phyloP scores from a whole-genome alignment of 2,113 vertebrate genomes.

The Psammodynastes pulverulentus region DNA sequence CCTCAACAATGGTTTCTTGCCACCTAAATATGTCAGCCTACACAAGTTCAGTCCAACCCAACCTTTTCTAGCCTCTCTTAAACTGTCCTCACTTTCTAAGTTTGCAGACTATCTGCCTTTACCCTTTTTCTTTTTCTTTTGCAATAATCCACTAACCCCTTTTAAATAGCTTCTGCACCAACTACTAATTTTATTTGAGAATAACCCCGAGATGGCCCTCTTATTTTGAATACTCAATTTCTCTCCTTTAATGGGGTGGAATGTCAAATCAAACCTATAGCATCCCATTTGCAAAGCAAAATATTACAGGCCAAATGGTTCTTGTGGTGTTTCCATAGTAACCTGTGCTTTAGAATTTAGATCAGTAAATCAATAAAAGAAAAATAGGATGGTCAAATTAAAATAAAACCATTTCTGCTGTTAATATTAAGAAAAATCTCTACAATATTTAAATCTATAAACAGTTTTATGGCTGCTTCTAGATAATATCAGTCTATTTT shows the following conservation, averaged over 20 bases:
- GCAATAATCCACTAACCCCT: not conserved
- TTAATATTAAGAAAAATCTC: not conserved
- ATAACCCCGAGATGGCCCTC: conserved; percentile 15
- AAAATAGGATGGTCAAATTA: conserved; percentile 6
- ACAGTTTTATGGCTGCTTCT: not conserved
- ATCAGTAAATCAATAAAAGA: conserved; percentile 51
- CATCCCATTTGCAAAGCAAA: conserved; percentile 35
- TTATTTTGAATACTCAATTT: conserved; percentile 12
- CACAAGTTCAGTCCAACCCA: not conserved
- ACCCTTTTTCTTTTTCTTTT: not conserved
- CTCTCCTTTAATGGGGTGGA: conserved; percentile 29
- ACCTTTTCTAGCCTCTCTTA: not conserved
- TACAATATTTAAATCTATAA: not conserved
- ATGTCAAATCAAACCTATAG: conserved; percentile 18
- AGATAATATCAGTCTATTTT: not conserved
- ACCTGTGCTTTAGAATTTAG: conserved; percentile 38
- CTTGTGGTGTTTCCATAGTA: conserved; percentile 59
- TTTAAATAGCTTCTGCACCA: not conserved
- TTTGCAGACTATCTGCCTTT: not conserved
- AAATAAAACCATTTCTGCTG: conserved; percentile 1
- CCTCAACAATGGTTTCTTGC: not conserved
- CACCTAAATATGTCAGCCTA: not conserved
- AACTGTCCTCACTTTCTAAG: not conserved
- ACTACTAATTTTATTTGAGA: not conserved
- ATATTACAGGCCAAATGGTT: conserved; percentile 36